Conservation (phyloP, 2,888 invertebrate genomes). For the Adelognathus sp. region DNA sequence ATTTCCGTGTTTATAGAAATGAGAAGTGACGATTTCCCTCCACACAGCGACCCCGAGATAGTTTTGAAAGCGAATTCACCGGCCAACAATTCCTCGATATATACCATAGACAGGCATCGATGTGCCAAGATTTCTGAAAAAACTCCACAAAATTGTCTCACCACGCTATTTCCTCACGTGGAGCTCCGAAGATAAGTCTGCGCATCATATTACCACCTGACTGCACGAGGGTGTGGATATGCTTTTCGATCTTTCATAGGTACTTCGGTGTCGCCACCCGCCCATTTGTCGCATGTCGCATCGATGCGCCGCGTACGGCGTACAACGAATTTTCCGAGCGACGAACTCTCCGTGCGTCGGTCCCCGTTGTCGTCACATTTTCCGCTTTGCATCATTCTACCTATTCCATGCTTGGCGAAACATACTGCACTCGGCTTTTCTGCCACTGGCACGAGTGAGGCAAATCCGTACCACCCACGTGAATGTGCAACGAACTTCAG, state of each 20-base stretch:
- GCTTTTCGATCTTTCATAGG: not conserved
- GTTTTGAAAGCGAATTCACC: not conserved
- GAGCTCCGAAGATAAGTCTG: not conserved
- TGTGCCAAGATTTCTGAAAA: not conserved
- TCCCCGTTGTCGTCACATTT: constrained; percentile 16
- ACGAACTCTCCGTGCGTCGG: constrained; percentile 23
- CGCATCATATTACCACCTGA: not conserved
- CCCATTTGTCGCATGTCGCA: constrained; percentile 55
- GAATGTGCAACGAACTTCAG: not conserved
- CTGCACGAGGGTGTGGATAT: not conserved
- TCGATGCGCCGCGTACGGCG: constrained; percentile 31
- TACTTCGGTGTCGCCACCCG: constrained; percentile 18
- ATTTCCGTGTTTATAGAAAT: not conserved
- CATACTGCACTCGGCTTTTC: constrained; percentile 14
- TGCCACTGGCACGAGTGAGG: not conserved
- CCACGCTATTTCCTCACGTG: not conserved
- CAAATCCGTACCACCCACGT: constrained; percentile 17
- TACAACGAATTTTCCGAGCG: constrained; percentile 28
- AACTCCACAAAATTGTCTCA: not conserved
- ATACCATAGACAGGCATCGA: not conserved
- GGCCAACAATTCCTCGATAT: constrained; percentile 7
- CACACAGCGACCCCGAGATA: not conserved
- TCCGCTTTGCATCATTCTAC: not conserved
- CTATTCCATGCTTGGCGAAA: constrained; percentile 16
- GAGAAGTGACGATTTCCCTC: not conserved